Evolutionary conservation across 1,140 invertebrate species (phyloP).

Genomic region (Heliconius melpomene): DNA sequence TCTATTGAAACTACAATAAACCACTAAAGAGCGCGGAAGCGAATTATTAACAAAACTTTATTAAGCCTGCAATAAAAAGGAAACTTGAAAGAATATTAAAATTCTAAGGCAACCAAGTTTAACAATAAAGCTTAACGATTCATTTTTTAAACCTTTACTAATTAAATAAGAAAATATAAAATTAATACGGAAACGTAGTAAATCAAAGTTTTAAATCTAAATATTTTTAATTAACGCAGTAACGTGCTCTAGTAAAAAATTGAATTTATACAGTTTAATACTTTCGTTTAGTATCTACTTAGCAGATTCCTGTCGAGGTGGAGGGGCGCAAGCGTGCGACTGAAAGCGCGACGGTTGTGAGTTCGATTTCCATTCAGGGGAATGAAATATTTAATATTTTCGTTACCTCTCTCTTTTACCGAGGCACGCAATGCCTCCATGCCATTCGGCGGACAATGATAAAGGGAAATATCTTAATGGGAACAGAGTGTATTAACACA

Average conservation of each 20-base stretch:
- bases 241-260: background rate
- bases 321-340: too few species aligned
- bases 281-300: too few species aligned
- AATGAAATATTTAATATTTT: too few species aligned
- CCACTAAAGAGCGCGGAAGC: background rate
- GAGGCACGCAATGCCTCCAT: too few species aligned
- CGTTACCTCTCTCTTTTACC: too few species aligned
- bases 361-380: too few species aligned
- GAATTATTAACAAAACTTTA: conserved; percentile 2
- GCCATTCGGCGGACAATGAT: too few species aligned
- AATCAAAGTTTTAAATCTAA: background rate
- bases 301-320: too few species aligned
- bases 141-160: background rate
- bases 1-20: background rate
- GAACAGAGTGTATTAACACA: too few species aligned
- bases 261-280: background rate
- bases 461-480: too few species aligned
- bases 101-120: background rate
- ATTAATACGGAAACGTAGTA: background rate
- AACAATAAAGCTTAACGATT: background rate
- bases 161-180: background rate
- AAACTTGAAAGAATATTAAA: conserved; percentile 10
- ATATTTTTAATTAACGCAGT: background rate
- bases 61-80: background rate
- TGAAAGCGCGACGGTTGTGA: too few species aligned